Evolutionary conservation across 2,888 invertebrate genomes (phyloP).

Genomic region (Octonoba sinensis): DNA sequence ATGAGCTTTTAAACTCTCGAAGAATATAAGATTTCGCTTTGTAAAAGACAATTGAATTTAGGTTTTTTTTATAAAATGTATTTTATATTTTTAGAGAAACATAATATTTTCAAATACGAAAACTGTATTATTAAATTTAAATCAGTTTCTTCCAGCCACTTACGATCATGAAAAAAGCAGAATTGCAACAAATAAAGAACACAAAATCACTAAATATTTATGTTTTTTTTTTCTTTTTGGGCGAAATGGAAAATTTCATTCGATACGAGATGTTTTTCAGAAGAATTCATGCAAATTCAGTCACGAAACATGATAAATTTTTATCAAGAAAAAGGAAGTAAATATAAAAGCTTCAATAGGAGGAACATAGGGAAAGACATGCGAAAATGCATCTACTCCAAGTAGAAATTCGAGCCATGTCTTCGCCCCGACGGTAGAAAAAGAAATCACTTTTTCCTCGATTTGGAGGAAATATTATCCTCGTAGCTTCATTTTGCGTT

Average conservation of each 20-base stretch:
- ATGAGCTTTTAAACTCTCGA: not conserved
- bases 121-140: constrained; percentile 38
- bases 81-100: constrained; percentile 6
- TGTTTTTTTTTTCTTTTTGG: constrained; percentile 42
- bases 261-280: constrained; percentile 18
- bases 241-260: constrained; percentile 10
- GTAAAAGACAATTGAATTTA: too few relatives aligned
- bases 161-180: constrained; percentile 13
- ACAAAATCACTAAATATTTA: constrained; percentile 41
- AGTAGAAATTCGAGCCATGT: constrained; percentile 29
- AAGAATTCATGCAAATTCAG: constrained; percentile 50
- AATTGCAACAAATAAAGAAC: not conserved
- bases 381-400: constrained; percentile 15
- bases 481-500: constrained; percentile 40
- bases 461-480: constrained; percentile 39
- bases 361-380: not conserved
- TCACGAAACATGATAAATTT: constrained; percentile 39
- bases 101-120: constrained; percentile 1
- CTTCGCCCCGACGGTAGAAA: constrained; percentile 7
- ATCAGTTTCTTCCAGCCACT: constrained; percentile 16
- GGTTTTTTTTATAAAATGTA: too few relatives aligned
- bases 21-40: not conserved
- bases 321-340: not conserved
- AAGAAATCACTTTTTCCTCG: constrained; percentile 31
- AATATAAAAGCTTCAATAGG: constrained; percentile 4